Base-by-base conservation (phyloP, 2,888 invertebrate genomes). In the Andrena camellia region DNA sequence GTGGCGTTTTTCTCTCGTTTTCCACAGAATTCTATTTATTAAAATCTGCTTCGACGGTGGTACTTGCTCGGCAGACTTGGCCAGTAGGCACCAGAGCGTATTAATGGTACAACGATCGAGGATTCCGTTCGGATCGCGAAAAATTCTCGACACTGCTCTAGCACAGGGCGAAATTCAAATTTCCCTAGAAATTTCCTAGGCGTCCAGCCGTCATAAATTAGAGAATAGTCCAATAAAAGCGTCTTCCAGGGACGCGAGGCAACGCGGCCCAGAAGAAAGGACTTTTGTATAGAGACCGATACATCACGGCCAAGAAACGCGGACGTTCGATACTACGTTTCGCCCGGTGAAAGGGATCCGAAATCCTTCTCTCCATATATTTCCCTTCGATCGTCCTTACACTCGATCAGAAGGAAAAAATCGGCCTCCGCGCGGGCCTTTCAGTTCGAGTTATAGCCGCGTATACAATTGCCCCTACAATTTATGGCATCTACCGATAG, bases 371-470 rank as follows among this genome's bases (percentile, higher is more conserved):
- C 68, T 26, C 50, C 59, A 29, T 50, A 59, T 72, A 63, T 68
- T 77, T 52, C 48, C 23, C 48, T 3, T 13, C 50, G 50, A 54
- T 33, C 29, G 33, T 31, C 20, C 42, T 50, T 26, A 69, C 10
- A 29, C 26, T 4, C 69, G 48, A 75, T 63, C 70, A 50, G 4
- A 20, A 29, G 8, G 17, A 73, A 68, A 75, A 78, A 72, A 20
- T 73, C 62, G 62, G 29, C 6, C 54, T 7, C 31, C 8, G 52
- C n/a, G 35, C 35, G 8, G 66, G 31, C 31, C 42, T 76, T 71
- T 81, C 42, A 66, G 66, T 23, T n/a, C 35, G 71, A 76, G 73
- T 85, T 85, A 84, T 70, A 68, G 78, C 35, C 20, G 50, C 63
- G 68, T 72, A 31, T 64, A 67, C 79, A 77, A 86, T 84, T 68